phyloP scores from a whole-genome alignment of 2,113 vertebrate species.

The Bambusicola thoracicus region DNA sequence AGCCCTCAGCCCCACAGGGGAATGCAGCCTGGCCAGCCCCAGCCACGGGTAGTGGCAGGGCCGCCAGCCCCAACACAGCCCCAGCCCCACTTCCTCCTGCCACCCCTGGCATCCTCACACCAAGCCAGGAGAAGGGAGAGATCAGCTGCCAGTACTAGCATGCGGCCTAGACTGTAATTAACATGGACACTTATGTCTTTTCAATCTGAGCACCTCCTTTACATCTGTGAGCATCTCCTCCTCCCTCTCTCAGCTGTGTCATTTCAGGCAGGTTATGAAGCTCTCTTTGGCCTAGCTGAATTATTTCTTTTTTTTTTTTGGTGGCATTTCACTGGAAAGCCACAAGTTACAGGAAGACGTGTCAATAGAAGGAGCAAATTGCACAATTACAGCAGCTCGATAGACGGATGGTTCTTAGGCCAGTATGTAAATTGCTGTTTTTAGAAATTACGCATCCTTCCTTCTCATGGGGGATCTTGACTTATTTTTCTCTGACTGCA shows the following conservation, averaged over 20 bases:
- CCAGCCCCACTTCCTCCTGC: neutral
- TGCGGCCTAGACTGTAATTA: neutral
- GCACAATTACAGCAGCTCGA: neutral
- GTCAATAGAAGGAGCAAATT: neutral
- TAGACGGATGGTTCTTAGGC: neutral
- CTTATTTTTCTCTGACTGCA: conserved; percentile 9
- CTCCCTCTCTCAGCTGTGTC: neutral
- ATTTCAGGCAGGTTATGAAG: neutral
- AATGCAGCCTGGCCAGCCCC: neutral
- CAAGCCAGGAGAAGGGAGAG: accelerated
- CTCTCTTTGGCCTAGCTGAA: neutral
- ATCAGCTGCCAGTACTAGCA: neutral
- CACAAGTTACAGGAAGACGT: neutral
- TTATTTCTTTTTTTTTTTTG: neutral
- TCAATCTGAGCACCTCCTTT: conserved; percentile 31
- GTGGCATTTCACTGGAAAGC: neutral
- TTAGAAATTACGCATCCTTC: conserved; percentile 12
- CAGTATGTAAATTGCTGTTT: conserved; percentile 24
- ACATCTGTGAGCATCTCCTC: neutral
- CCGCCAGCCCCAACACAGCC: neutral
- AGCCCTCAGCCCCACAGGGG: neutral
- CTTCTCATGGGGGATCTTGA: neutral
- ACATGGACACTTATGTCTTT: neutral
- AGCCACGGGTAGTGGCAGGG: neutral
- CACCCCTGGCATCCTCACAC: accelerated